phyloP scores from a whole-genome alignment of 2,113 vertebrate species.

The Hippocampus zosterae region DNA sequence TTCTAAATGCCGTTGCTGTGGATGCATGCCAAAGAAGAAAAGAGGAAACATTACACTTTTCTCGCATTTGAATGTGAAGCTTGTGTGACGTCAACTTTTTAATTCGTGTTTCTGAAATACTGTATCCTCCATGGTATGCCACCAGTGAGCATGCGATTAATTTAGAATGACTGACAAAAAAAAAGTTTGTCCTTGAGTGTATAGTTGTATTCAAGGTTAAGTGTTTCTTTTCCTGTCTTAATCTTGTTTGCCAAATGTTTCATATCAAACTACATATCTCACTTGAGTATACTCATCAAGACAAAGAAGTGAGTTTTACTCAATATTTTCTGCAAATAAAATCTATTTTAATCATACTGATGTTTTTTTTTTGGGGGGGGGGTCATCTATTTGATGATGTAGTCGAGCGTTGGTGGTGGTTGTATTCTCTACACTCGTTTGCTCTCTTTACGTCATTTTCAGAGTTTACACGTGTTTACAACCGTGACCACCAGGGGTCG shows the following conservation, averaged over 20 bases:
- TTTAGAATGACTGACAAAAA: slow-evolving; percentile 14
- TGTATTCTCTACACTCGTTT: neutral
- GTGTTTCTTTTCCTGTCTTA: slow-evolving; percentile 42
- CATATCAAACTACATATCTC: slow-evolving; percentile 12
- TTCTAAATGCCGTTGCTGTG: slow-evolving; percentile 10
- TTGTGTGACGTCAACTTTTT: neutral
- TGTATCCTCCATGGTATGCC: slow-evolving; percentile 11
- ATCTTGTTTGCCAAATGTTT: slow-evolving; percentile 53
- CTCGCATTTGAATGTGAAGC: neutral
- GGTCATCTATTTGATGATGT: neutral
- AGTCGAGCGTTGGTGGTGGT: neutral
- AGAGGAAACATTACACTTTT: neutral
- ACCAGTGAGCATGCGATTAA: slow-evolving; percentile 10
- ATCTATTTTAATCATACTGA: slow-evolving; percentile 52
- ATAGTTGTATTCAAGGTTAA: slow-evolving; percentile 44
- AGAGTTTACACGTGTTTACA: too few relatives aligned
- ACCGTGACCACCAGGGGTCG: slow-evolving; percentile 16
- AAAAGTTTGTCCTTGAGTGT: slow-evolving; percentile 24
- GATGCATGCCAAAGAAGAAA: slow-evolving; percentile 17
- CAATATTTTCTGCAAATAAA: slow-evolving; percentile 57
- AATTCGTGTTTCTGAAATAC: slow-evolving; percentile 10
- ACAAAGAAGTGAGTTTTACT: slow-evolving; percentile 33
- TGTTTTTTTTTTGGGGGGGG: neutral
- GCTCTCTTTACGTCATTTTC: too few relatives aligned
- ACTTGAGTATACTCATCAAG: slow-evolving; percentile 9